Base-by-base conservation (phyloP, 2,888 invertebrate species). In the Cylindroiulus punctatus region DNA sequence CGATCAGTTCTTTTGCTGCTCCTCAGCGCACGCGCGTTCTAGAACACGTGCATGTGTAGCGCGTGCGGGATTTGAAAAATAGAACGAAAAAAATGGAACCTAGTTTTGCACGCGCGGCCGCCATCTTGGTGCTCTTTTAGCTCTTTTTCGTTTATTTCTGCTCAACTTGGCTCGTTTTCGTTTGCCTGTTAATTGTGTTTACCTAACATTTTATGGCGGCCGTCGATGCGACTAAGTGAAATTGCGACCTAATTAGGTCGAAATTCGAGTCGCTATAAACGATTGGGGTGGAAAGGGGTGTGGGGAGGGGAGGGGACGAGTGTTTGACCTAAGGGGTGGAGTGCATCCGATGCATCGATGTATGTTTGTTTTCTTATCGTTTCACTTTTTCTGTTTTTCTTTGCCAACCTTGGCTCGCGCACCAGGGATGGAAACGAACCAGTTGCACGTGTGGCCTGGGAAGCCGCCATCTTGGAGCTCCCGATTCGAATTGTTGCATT, bases 161-260 rank as follows among this genome's bases (percentile, higher is more conserved):
- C 57, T n/a, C n/a, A n/a, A n/a, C n/a, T n/a, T n/a, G n/a, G n/a
- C n/a, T n/a, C n/a, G n/a, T n/a, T n/a, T n/a, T n/a, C n/a, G n/a
- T n/a, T n/a, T n/a, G n/a, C n/a, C n/a, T n/a, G n/a, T n/a, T 57
- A 57, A 57, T 57, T 57, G 57, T 57, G 57, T 57, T 57, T 57
- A n/a, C 57, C 5, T 57, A 57, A 57, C 57, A 57, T 57, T 57
- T 57, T n/a, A 57, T n/a, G 57, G n/a, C n/a, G 57, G 57, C 57
- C 19, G n/a, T n/a, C 57, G 57, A 57, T n/a, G 57, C 57, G 57
- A 5, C 19, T 57, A 57, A 57, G n/a, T 57, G n/a, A 5, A 57
- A 57, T n/a, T 5, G 57, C 57, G n/a, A 57, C n/a, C 3, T 19
- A 57, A 57, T 57, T 57, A n/a, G 57, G 57, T n/a, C n/a, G 57